Base-by-base conservation (phyloP, 2,888 invertebrate species). In the Thymelicus lineola region DNA sequence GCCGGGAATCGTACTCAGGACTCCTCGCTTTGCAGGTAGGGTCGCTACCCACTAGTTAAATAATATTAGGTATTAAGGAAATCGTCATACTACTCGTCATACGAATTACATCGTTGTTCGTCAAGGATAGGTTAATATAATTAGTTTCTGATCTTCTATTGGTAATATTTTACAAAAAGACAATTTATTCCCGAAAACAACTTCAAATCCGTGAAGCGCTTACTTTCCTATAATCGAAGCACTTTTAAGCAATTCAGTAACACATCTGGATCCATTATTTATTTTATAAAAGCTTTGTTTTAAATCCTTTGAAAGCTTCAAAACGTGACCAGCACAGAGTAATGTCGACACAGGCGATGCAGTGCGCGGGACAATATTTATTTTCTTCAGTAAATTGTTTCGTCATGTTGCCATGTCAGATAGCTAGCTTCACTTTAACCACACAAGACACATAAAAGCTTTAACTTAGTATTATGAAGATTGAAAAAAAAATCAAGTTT, bases 221-320 rank as follows among this genome's bases (percentile, higher is more conserved):
- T 9, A 7, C 17, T 50, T 50, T 6, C 17, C 15, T 50, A 20
- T 15, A 53, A 53, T 20, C 53, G 12, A 7, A 53, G 36, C 58
- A 58, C 58, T 50, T 15, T 50, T 50, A 50, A 50, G 17, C 50
- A 14, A 15, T 17, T 14, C 50, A 17, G 53, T 53, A 20, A 20
- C 53, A 53, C 20, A 53, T 20, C 53, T 9, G 20, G 53, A 20
- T 53, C 53, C 53, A 53, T 53, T 53, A 53, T 53, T 53, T 20
- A 53, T 53, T 53, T 53, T 53, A 53, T 12, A 53, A 53, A 53
- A 20, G 53, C 53, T 53, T 53, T 53, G 53, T 53, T 53, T 53
- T 53, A 53, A 53, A 20, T 53, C 53, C n/a, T 53, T 53, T 53
- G 53, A 53, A 50, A 53, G 53, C 53, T 53, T 53, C n/a, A 53